Conservation (phyloP, 2,797 vertebrate genomes). For the Helostoma temminkii region DNA sequence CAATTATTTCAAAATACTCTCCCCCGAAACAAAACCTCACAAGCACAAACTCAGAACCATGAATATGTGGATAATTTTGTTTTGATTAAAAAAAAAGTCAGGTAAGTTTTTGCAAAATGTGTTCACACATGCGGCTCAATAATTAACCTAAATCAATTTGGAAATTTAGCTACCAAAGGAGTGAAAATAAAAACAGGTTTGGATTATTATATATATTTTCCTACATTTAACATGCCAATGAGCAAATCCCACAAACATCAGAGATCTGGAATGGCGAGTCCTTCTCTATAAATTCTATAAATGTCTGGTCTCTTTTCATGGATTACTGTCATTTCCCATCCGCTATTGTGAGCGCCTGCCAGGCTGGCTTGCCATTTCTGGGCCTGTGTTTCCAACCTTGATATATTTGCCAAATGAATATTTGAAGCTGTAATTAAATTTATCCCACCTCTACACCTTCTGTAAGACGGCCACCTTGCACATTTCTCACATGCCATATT, state of each 20-base stretch:
- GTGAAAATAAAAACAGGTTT: conserved; percentile 56
- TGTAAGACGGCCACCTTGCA: conserved; percentile 85
- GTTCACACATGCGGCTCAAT: conserved; percentile 38
- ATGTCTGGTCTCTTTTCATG: conserved; percentile 84
- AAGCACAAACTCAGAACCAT: background rate
- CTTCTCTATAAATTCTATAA: conserved; percentile 81
- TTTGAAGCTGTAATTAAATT: conserved; percentile 99
- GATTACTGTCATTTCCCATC: conserved; percentile 86
- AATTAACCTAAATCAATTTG: conserved; percentile 63
- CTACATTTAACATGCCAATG: conserved; percentile 51
- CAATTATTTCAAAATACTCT: background rate
- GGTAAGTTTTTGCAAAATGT: conserved; percentile 38
- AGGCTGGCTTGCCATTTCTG: conserved; percentile 95
- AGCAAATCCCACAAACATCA: conserved; percentile 77
- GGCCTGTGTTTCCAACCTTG: conserved; percentile 90
- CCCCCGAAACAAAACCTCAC: background rate
- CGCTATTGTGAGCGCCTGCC: conserved; percentile 86
- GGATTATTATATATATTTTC: conserved; percentile 68
- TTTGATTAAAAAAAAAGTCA: conserved; percentile 20
- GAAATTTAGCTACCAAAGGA: conserved; percentile 51
- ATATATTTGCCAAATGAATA: conserved; percentile 97
- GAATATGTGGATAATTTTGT: conserved; percentile 14
- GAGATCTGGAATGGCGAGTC: conserved; percentile 75
- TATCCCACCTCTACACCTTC: conserved; percentile 90
- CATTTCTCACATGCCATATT: conserved; percentile 79